A percentile compares a stretch with the other conserved stretches of the same genome.
These are phyloP conservation scores for Atta colombica DNA, from an alignment of 1,140 invertebrate species.

Conservation along the genomic window DNA sequence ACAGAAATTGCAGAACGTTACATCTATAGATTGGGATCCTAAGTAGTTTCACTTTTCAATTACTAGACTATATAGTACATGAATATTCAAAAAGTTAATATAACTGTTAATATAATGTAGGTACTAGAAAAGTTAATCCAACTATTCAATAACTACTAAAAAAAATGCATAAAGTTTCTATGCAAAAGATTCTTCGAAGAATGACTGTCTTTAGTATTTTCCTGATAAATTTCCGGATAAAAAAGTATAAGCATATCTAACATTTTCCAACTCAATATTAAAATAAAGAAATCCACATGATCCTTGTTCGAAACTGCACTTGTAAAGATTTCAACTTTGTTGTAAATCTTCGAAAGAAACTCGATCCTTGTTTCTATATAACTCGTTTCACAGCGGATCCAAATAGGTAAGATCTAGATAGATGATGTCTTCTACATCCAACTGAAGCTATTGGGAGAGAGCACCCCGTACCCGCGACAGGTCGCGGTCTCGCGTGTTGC, in stretches of 20 bases:
- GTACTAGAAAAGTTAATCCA: too few species aligned
- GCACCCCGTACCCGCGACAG: conserved; percentile 22
- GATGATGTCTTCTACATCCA: not conserved
- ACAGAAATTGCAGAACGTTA: too few species aligned
- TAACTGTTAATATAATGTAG: too few species aligned
- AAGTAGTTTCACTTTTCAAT: too few species aligned
- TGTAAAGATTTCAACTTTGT: not conserved
- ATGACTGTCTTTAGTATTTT: not conserved
- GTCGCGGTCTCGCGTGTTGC: conserved; percentile 44
- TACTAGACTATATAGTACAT: too few species aligned
- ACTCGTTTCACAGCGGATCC: not conserved
- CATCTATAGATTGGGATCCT: too few species aligned
- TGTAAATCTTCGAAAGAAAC: not conserved
- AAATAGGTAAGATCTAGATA: not conserved
- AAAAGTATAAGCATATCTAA: not conserved
- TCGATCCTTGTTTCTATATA: not conserved
- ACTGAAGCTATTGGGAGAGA: not conserved
- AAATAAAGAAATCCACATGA: not conserved
- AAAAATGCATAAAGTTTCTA: too few species aligned
- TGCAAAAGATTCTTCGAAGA: not conserved
- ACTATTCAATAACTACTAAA: too few species aligned
- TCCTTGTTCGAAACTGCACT: not conserved
- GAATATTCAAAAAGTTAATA: too few species aligned
- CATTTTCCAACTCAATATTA: not conserved
- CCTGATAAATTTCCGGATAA: not conserved